Conservation (phyloP, 2,888 invertebrate genomes). For the Cantharis nigra region DNA sequence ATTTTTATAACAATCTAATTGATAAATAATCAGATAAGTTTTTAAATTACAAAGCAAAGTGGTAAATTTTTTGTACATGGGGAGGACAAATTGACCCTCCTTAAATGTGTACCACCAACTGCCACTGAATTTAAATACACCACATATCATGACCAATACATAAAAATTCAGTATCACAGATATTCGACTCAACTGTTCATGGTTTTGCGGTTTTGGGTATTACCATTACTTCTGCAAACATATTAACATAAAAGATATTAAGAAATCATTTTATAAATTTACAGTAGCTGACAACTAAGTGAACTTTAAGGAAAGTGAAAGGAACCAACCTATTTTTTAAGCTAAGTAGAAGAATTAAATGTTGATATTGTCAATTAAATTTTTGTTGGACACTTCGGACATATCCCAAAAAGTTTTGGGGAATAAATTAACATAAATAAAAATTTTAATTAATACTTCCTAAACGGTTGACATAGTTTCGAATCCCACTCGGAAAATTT, state of each 20-base stretch:
- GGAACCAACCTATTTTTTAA: conserved; percentile 14
- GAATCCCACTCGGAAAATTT: neutral
- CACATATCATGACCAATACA: neutral
- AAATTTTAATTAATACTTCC: neutral
- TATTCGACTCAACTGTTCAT: neutral
- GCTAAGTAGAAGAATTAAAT: neutral
- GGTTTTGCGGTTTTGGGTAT: neutral
- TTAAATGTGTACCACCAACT: neutral
- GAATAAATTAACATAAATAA: neutral
- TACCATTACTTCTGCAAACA: neutral
- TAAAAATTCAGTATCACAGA: neutral
- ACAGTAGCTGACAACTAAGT: conserved; percentile 12
- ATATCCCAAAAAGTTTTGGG: neutral
- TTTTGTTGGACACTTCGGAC: neutral
- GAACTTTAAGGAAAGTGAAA: conserved; percentile 15
- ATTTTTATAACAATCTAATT: neutral
- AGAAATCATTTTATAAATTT: neutral
- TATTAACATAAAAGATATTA: neutral
- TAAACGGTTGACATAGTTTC: neutral
- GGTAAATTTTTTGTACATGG: neutral
- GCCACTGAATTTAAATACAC: neutral
- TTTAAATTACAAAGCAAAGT: neutral
- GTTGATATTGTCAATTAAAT: neutral
- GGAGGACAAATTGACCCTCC: neutral
- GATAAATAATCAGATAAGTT: neutral